phyloP scores from a whole-genome alignment of 2,888 invertebrate genomes.

The Drosophila fulvimacula region DNA sequence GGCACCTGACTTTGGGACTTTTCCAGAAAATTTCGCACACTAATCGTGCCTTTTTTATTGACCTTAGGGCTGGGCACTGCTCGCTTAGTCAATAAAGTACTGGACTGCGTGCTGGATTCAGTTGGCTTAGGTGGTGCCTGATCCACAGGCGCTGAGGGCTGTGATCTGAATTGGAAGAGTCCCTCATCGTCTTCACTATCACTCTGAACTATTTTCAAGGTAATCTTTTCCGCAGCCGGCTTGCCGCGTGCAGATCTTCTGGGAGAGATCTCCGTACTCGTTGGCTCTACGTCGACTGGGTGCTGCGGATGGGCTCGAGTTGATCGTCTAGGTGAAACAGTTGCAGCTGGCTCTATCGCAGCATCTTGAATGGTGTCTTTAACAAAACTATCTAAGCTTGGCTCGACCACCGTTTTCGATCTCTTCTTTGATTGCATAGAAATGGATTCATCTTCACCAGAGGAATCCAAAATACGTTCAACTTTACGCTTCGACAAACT shows the following conservation, averaged over 20 bases:
- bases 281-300: background rate
- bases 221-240: background rate
- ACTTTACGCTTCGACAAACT: conserved; percentile 15
- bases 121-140: conserved; percentile 1
- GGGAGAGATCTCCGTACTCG: background rate
- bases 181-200: conserved; percentile 28
- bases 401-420: background rate
- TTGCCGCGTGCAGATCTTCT: conserved; percentile 23
- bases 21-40: conserved; percentile 66
- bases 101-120: background rate
- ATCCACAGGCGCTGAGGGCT: background rate
- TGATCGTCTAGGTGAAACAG: conserved; percentile 21
- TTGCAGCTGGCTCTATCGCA: background rate
- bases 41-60: conserved; percentile 22
- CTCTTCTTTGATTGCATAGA: conserved; percentile 18
- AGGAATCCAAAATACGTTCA: conserved; percentile 30
- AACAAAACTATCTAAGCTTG: background rate
- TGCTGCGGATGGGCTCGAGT: conserved; percentile 36
- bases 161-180: conserved; percentile 56
- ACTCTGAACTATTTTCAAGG: conserved; percentile 6
- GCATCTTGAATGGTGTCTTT: background rate
- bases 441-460: conserved; percentile 36
- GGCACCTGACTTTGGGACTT: conserved; percentile 59
- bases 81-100: conserved; percentile 12
- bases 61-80: conserved; percentile 11